A percentile compares a stretch with the other conserved stretches of the same genome.
Evolutionary conservation across 1,140 invertebrate genomes (phyloP).

Genomic region (Pseudomyrmex dendroicus): DNA sequence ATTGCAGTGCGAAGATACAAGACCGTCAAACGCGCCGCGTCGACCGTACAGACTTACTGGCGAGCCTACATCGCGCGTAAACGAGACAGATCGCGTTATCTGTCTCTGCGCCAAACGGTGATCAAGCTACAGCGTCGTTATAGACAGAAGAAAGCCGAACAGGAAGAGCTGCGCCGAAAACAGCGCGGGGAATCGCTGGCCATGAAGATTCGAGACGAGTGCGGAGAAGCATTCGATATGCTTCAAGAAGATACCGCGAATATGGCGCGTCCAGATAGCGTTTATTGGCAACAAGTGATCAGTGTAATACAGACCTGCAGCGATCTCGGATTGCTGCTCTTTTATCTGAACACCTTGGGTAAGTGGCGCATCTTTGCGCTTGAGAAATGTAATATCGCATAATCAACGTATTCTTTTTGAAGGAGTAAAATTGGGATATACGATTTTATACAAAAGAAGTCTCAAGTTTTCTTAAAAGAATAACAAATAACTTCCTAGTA

Average conservation of each 20-base stretch:
- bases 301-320: not conserved
- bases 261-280: not conserved
- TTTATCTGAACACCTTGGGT: slow-evolving; percentile 26
- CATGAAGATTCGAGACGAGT: slow-evolving; percentile 19
- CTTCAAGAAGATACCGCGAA: not conserved
- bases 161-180: not conserved
- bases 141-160: slow-evolving; percentile 70
- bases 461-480: not conserved
- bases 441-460: not conserved
- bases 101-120: slow-evolving; percentile 73
- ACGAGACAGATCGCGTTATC: slow-evolving; percentile 76
- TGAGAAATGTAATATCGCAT: not conserved
- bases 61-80: slow-evolving; percentile 79
- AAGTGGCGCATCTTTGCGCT: not conserved
- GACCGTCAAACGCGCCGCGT: slow-evolving; percentile 70
- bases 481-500: not conserved
- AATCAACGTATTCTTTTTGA: not conserved
- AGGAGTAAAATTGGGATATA: not conserved
- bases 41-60: slow-evolving; percentile 84
- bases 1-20: slow-evolving; percentile 49
- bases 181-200: not conserved
- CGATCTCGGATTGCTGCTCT: not conserved
- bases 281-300: slow-evolving; percentile 30
- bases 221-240: not conserved
- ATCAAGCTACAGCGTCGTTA: slow-evolving; percentile 80